Evolutionary conservation across 2,113 vertebrate genomes (phyloP), one percentile per base, ranked within the genome.

Genomic region (Thalassarche chlororhynchos): DNA sequence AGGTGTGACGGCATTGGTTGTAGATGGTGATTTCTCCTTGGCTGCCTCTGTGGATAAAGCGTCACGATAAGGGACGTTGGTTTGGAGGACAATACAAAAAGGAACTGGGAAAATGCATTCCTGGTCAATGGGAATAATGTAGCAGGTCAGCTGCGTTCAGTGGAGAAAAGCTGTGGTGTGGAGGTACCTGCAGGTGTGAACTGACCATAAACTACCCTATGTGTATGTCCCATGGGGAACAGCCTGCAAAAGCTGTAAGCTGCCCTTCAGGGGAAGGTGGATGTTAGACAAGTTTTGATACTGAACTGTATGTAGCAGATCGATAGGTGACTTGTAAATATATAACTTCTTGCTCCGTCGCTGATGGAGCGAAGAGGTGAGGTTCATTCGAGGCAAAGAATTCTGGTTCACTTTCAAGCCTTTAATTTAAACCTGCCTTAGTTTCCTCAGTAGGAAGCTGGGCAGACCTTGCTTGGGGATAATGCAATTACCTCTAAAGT

Each of bases 201-300:
- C 17, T 21, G 31, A 26, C 36, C 19, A 3, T 19, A 34, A 71
- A 11, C 6, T 19, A 3, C 17, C 57, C 36, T 34, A 23, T 1
- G 0, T 1, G 3, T 54, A 10, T 1, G 1, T 34, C 38, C 55
- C 14, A 2, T 4, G 62, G 38, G 38, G 23, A 79, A 4, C 17
- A 71, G 28, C 18, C 40, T 11, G 11, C 26, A 15, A 32, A 19
- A 26, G 28, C 44, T 52, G 9, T 32, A 10, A 15, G 26, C 16
- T 81, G 49, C 21, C 11, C 20, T 11, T 19, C 4, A 4, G 2
- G 14, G 49, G 16, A 34, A 49, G 57, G 57, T 10, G 28, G 49
- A 8, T 1, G 0, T 57, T 17, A 14, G 31, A 20, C 4, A 14
- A 18, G n/a, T 40, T 26, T 42, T 18, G 42, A 34, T 44, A 17